Conservation (phyloP, 2,113 vertebrate species). For the Cathartes aura region DNA sequence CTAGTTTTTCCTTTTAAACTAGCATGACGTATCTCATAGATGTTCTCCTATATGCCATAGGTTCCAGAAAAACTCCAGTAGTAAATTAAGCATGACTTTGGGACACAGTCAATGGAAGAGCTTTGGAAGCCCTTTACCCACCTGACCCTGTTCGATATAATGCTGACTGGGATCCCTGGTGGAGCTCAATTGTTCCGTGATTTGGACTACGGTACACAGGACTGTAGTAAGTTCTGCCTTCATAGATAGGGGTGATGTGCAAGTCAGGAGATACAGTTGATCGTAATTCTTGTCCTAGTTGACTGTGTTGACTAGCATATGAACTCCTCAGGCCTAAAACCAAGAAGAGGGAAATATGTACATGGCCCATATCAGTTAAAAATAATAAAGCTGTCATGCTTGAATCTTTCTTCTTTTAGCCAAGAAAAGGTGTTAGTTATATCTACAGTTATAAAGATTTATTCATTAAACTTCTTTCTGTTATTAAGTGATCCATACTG, state of each 20-base stretch:
- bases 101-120: too few species aligned
- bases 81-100: not conserved
- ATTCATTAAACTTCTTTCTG: not conserved
- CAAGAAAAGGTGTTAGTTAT: not conserved
- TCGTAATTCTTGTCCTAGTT: slow-evolving; percentile 87
- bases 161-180: slow-evolving; percentile 84
- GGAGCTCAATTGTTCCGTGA: slow-evolving; percentile 79
- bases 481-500: not conserved
- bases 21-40: accelerated
- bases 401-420: not conserved
- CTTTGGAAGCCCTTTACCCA: slow-evolving; percentile 42
- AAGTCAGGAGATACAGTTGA: slow-evolving; percentile 90
- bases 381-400: not conserved
- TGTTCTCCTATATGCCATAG: not conserved
- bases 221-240: slow-evolving; percentile 90
- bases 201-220: slow-evolving; percentile 90
- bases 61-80: not conserved
- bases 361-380: accelerated
- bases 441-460: not conserved
- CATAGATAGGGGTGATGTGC: slow-evolving; percentile 95
- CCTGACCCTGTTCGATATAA: slow-evolving; percentile 89
- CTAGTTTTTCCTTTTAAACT: too few species aligned
- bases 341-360: not conserved
- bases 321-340: slow-evolving; percentile 88
- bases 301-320: slow-evolving; percentile 94